Percentiles rank a stretch among this genome's conserved stretches.
These are phyloP conservation scores for Enteromius trimaculatus DNA, from an alignment of 2,797 vertebrate genomes.

Conservation along the genomic window DNA sequence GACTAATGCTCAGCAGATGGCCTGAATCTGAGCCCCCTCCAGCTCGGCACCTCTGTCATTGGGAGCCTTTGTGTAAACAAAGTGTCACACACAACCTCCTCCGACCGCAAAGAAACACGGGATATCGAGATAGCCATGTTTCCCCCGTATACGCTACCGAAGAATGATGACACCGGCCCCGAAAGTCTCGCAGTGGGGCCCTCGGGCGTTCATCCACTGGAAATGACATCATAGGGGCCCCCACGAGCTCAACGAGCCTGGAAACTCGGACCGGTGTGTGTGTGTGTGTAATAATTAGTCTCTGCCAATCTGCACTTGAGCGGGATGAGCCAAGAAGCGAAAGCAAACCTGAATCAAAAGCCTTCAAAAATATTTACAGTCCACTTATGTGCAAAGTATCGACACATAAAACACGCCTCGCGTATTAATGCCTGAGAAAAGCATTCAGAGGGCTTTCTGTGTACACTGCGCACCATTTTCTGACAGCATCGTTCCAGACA, in stretches of 20 bases:
- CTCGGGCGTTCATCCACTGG: constrained; percentile 46
- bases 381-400: constrained; percentile 23
- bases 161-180: constrained; percentile 62
- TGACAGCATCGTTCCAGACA: constrained; percentile 51
- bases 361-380: constrained; percentile 20
- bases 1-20: constrained; percentile 66
- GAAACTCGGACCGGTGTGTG: constrained; percentile 8
- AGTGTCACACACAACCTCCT: constrained; percentile 62
- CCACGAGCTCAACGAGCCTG: constrained; percentile 14
- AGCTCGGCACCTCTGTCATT: constrained; percentile 58
- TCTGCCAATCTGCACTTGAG: constrained; percentile 30
- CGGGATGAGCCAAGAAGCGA: constrained; percentile 15
- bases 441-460: constrained; percentile 52
- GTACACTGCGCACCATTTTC: constrained; percentile 47
- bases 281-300: constrained; percentile 24
- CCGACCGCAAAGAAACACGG: constrained; percentile 61
- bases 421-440: constrained; percentile 61
- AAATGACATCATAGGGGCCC: constrained; percentile 54
- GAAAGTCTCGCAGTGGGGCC: constrained; percentile 49
- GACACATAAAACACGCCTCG: constrained; percentile 32
- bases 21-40: constrained; percentile 42
- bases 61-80: constrained; percentile 62
- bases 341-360: constrained; percentile 26
- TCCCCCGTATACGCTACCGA: constrained; percentile 51
- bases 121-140: constrained; percentile 58